Percentiles rank a stretch among this genome's conserved stretches.
Evolutionary conservation across 1,140 invertebrate genomes (phyloP).

Genomic region (Drosophila kanapiae): DNA sequence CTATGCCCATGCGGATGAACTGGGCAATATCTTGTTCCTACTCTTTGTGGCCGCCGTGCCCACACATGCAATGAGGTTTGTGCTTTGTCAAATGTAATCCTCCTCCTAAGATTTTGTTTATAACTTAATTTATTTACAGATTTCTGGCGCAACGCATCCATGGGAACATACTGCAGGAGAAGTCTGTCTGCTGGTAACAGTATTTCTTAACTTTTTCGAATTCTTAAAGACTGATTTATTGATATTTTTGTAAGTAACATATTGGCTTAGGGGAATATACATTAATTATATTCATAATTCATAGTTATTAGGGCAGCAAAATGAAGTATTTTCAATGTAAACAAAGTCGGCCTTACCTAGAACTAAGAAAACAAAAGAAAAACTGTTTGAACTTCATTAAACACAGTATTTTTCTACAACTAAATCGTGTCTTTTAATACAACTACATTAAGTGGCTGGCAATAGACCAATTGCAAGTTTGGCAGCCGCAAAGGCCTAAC

Average conservation of each 20-base stretch:
- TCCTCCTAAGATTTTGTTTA: accelerated
- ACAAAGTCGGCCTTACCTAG: background rate
- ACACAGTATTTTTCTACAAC: background rate
- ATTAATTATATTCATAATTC: background rate
- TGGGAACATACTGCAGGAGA: conserved; percentile 46
- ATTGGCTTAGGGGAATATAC: background rate
- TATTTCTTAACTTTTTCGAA: background rate
- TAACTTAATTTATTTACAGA: conserved; percentile 8
- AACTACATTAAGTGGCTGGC: conserved; percentile 13
- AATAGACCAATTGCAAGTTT: conserved; percentile 18
- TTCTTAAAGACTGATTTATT: conserved; percentile 38
- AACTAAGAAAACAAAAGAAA: background rate
- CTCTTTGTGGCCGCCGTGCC: conserved; percentile 76
- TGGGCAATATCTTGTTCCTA: conserved; percentile 66
- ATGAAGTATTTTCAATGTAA: background rate
- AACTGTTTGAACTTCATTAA: background rate
- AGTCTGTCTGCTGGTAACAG: conserved; percentile 51
- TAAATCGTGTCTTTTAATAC: background rate
- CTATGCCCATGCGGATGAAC: conserved; percentile 67
- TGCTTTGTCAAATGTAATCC: background rate
- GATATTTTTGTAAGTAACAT: background rate
- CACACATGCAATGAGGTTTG: conserved; percentile 75
- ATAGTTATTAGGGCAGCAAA: background rate
- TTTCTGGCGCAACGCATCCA: conserved; percentile 51
- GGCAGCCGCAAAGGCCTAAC: background rate